A percentile compares a stretch with the other conserved stretches of the same genome.
These are phyloP conservation scores for Pseudomyrmex cubaensis DNA, from an alignment of 1,140 invertebrate species.

Conservation along the genomic window DNA sequence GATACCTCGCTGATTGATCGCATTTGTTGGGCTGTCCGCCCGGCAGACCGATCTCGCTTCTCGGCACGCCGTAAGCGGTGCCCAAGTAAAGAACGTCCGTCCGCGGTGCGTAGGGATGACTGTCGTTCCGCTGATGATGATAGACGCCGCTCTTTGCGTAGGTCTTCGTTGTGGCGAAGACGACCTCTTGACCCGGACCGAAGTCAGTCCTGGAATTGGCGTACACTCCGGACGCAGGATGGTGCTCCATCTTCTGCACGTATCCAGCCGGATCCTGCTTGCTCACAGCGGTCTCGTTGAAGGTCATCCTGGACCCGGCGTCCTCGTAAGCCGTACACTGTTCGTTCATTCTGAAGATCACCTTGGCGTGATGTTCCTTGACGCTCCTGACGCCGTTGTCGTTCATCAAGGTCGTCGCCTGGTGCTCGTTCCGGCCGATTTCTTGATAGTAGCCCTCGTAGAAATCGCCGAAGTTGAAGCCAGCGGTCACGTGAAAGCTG, in stretches of 20 bases:
- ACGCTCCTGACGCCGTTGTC: constrained; percentile 30
- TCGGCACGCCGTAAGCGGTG: constrained; percentile 61
- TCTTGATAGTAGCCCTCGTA: constrained; percentile 80
- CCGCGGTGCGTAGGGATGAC: constrained; percentile 62
- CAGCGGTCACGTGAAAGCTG: constrained; percentile 67
- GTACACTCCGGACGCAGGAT: constrained; percentile 8
- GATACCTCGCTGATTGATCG: constrained; percentile 60
- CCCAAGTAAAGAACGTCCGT: constrained; percentile 69
- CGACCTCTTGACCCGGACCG: constrained; percentile 62
- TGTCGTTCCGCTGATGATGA: constrained; percentile 68
- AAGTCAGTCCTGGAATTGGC: constrained; percentile 58
- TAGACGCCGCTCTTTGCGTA: constrained; percentile 69
- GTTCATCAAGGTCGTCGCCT: constrained; percentile 11
- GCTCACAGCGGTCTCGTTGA: constrained; percentile 6
- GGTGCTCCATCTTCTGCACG: constrained; percentile 56
- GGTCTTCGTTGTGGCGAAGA: constrained; percentile 48
- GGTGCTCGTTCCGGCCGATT: constrained; percentile 64
- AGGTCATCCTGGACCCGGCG: constrained; percentile 50
- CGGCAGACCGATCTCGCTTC: constrained; percentile 54
- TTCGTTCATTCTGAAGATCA: constrained; percentile 73
- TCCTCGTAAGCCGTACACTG: constrained; percentile 69
- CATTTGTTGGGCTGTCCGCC: constrained; percentile 52
- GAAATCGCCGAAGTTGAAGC: constrained; percentile 79
- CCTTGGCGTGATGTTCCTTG: constrained; percentile 72
- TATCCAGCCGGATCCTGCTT: constrained; percentile 64